Percentiles rank a stretch among this genome's conserved stretches.
phyloP scores from a whole-genome alignment of 1,140 invertebrate genomes.

The Onthophagus taurus region DNA sequence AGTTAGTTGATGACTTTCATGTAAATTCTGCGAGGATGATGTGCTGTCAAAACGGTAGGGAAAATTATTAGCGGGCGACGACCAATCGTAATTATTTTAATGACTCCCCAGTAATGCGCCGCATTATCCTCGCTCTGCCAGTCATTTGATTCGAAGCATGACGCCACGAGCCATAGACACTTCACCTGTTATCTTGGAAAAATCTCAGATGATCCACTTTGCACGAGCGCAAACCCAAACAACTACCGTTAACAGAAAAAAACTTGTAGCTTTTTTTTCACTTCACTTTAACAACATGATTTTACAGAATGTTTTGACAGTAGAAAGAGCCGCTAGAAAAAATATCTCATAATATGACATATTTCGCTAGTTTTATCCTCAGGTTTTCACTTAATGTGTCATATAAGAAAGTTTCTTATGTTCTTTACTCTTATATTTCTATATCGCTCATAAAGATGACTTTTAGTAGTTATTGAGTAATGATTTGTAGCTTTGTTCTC shows the following conservation, averaged over 20 bases:
- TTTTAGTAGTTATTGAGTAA: no score
- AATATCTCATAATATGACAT: no score
- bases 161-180: conserved; percentile 38
- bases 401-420: no score
- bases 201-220: conserved; percentile 31
- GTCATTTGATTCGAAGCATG: conserved; percentile 42
- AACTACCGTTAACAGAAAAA: conserved; percentile 14
- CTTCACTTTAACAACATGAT: no score
- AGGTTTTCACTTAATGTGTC: no score
- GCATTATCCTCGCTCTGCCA: conserved; percentile 40
- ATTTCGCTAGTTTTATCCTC: no score
- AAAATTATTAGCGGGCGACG: conserved; percentile 29
- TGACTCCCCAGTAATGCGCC: conserved; percentile 34
- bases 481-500: no score
- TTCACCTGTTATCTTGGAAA: conserved; percentile 33
- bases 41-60: conserved; percentile 28
- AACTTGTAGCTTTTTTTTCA: conserved; percentile 19
- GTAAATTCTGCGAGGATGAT: no score
- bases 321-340: conserved; percentile 3
- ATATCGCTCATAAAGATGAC: no score
- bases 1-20: no score
- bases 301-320: conserved; percentile 8
- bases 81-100: conserved; percentile 39
- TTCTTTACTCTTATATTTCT: no score
- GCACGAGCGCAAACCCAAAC: no score